Conservation (phyloP, 2,888 invertebrate genomes). For the Philhelius pedissequus region DNA sequence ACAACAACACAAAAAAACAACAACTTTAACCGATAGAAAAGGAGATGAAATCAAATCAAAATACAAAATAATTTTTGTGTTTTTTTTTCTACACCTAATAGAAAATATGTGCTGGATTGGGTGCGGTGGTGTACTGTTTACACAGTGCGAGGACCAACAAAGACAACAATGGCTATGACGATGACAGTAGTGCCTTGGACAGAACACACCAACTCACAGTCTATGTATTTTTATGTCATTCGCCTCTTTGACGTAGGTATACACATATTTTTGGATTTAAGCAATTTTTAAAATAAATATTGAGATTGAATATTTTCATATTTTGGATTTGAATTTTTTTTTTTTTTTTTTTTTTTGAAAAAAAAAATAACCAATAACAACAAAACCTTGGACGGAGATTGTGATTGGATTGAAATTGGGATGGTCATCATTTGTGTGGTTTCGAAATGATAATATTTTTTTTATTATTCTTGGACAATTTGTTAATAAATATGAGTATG, state of each 20-base stretch:
- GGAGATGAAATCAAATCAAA: slow-evolving; percentile 27
- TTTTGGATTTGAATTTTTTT: slow-evolving; percentile 11
- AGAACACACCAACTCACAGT: background rate
- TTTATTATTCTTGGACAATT: slow-evolving; percentile 15
- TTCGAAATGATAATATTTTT: slow-evolving; percentile 30
- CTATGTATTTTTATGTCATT: background rate
- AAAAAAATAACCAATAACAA: background rate
- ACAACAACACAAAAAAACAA: background rate
- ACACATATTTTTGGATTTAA: slow-evolving; percentile 8
- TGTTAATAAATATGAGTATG: background rate
- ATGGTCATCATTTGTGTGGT: slow-evolving; percentile 23
- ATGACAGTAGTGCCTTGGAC: background rate
- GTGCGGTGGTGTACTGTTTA: slow-evolving; percentile 26
- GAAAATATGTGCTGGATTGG: background rate
- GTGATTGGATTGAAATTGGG: background rate
- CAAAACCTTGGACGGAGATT: background rate
- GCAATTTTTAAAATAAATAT: slow-evolving; percentile 56
- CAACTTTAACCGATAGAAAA: background rate
- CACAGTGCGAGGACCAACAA: slow-evolving; percentile 44
- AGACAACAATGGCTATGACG: background rate
- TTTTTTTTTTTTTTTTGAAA: background rate
- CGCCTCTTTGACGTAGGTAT: background rate
- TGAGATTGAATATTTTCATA: slow-evolving; percentile 39
- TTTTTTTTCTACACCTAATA: background rate
- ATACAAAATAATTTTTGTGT: slow-evolving; percentile 25